Base-by-base conservation (phyloP, 2,888 invertebrate genomes). In the Drosophila pegasa region DNA sequence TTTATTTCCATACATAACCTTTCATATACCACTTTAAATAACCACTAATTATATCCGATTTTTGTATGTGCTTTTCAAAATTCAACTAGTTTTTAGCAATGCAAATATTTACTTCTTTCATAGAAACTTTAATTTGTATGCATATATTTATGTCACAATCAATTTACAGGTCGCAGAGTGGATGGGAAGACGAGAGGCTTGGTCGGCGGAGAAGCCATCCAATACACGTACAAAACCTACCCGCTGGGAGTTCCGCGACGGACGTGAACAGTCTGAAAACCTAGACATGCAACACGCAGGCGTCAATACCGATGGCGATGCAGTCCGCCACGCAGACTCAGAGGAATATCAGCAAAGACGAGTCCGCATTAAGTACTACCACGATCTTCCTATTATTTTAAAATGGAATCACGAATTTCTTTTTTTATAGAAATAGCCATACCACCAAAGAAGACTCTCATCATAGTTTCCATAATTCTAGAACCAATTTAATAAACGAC, bases 161-260 rank as follows among this genome's bases (percentile, higher is more conserved):
- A 16, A 8, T 18, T 71, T 78, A 4, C 62, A 92, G 92, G 92
- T 92, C 84, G 95, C 94, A 73, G 96, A 96, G 91, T 96, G 96
- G 96, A 93, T 93, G 90, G 95, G 95, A 88, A 93, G 95, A 90
- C 94, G 96, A 90, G 97, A 97, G 93, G 97, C 97, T 31, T 97
- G 97, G 97, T 96, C 96, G 88, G 96, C 96, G 40, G 96, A 96
- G 91, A 94, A 94, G 88, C 91, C 92, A 84, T 80, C 90, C 89
- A 94, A 95, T 93, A 93, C 94, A 90, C 93, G 94, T 92, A 94
- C 95, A 81, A 94, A 94, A 90, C 94, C 95, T 78, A 95, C 94
- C 58, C 95, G 95, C 85, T 95, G 95, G 95, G 95, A 95, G 88
- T 95, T 95, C 91, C 90, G 87, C 81, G 95, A 95, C 91, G 94